phyloP scores from a whole-genome alignment of 1,140 invertebrate genomes.

The Penaeus indicus region DNA sequence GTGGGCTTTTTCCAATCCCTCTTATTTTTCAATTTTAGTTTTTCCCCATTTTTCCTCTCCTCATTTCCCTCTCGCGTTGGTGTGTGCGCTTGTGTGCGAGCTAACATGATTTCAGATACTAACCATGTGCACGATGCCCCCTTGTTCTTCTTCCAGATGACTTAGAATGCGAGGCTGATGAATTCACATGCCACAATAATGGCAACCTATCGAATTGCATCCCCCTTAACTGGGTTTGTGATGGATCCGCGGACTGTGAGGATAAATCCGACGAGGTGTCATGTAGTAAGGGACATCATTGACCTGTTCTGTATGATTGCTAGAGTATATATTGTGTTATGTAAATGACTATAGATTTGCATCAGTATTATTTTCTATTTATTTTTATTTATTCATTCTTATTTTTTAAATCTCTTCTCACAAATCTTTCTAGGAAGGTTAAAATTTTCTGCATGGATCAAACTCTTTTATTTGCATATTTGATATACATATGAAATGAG shows the following conservation, averaged over 20 bases:
- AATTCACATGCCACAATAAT: conserved; percentile 61
- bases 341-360: not conserved
- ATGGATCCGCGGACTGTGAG: conserved; percentile 87
- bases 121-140: not conserved
- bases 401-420: no score
- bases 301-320: not conserved
- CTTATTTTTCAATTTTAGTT: no score
- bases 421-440: not conserved
- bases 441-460: not conserved
- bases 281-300: conserved; percentile 82
- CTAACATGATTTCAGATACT: no score
- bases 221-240: conserved; percentile 92
- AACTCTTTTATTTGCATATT: not conserved
- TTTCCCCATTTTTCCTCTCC: no score
- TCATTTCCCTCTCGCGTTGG: no score
- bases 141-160: conserved; percentile 50
- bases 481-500: no score
- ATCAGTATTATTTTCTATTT: not conserved
- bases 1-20: not conserved
- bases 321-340: not conserved
- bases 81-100: not conserved
- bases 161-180: conserved; percentile 60
- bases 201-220: conserved; percentile 77
- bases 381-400: not conserved
- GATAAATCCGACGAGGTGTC: conserved; percentile 89